Percentiles rank a stretch among this genome's conserved stretches.
Conservation (phyloP, 2,113 vertebrate genomes). For the Vicugna pacos region DNA sequence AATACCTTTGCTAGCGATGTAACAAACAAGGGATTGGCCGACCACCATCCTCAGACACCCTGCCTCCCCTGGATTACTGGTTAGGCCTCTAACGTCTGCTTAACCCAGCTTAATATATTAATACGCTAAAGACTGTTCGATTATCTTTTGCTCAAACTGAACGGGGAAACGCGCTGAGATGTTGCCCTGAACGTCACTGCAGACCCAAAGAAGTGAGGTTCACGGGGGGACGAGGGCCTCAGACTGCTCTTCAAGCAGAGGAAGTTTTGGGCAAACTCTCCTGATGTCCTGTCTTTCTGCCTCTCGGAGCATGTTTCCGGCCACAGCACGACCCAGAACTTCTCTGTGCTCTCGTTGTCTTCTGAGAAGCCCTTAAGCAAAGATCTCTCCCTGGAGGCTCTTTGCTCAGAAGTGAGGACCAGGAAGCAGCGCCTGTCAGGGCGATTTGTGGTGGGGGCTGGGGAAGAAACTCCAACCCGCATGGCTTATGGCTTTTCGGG, state of each 20-base stretch:
- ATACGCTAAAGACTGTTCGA: background rate
- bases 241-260: rapidly evolving
- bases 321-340: too few relatives aligned
- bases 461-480: background rate
- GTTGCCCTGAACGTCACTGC: background rate
- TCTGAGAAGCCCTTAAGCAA: background rate
- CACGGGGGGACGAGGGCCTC: background rate
- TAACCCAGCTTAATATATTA: background rate
- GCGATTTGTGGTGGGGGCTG: rapidly evolving
- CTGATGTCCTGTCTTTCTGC: too few relatives aligned
- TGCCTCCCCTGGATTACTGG: background rate
- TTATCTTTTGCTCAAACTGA: background rate
- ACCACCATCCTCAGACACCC: background rate
- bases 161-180: background rate
- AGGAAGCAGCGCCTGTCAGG: background rate
- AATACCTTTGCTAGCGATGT: background rate
- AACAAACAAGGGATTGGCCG: background rate
- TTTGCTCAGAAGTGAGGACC: background rate
- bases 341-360: background rate
- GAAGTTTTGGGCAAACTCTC: background rate
- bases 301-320: background rate
- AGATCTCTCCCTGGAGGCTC: background rate
- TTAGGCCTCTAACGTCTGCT: background rate
- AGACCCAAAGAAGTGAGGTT: background rate
- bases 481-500: background rate